Conservation (phyloP, 2,113 vertebrate genomes). For the Cranoglanis bouderius region DNA sequence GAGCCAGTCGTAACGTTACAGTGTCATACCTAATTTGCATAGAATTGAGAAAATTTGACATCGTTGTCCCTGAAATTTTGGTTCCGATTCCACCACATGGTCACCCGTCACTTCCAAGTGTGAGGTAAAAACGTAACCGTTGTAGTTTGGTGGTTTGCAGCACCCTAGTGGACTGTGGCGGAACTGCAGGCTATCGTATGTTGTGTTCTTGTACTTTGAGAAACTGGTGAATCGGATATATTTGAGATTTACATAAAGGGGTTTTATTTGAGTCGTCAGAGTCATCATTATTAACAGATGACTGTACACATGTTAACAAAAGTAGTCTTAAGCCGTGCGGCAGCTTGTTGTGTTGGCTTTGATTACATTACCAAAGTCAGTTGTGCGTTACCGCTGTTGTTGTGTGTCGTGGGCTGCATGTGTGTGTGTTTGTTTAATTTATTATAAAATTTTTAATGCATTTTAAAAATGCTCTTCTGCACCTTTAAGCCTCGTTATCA, state of each 20-base stretch:
- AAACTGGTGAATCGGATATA: neutral
- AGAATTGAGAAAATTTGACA: neutral
- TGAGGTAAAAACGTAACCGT: neutral
- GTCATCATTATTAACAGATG: neutral
- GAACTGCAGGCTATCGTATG: neutral
- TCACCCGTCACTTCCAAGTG: neutral
- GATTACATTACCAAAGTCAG: no score
- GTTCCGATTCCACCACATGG: no score
- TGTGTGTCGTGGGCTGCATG: neutral
- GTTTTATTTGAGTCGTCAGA: neutral
- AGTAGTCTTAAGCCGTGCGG: neutral
- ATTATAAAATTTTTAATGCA: neutral
- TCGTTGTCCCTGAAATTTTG: neutral
- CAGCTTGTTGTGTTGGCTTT: neutral
- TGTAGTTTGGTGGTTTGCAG: neutral
- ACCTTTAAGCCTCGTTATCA: constrained; percentile 29
- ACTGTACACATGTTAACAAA: neutral
- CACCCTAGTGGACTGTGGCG: neutral
- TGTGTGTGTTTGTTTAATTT: neutral
- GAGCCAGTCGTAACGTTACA: neutral
- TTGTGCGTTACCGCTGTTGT: neutral
- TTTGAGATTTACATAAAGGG: neutral
- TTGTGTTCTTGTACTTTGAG: neutral
- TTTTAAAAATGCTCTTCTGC: constrained; percentile 9
- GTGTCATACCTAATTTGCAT: neutral